These are phyloP conservation scores for Nesometra sesokonis DNA, from an alignment of 35 echinoderm and acorn worm genomes.

Conservation along the genomic window DNA sequence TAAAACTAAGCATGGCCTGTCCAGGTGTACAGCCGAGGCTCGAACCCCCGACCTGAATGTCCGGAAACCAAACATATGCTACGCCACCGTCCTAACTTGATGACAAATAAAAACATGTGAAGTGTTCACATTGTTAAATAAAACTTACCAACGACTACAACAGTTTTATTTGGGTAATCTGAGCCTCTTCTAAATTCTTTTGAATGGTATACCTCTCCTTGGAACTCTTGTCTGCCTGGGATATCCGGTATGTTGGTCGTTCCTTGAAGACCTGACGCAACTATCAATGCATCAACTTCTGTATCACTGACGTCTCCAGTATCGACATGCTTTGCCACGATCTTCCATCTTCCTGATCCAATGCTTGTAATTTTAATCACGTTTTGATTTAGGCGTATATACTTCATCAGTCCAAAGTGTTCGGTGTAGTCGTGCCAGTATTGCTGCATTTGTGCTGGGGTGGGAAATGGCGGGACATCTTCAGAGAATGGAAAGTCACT, in stretches of 20 bases:
- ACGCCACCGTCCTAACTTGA: too few species aligned
- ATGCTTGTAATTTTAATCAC: neutral
- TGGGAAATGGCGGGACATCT: neutral
- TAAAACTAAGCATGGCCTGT: too few species aligned
- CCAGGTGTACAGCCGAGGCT: too few species aligned
- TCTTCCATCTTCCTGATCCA: neutral
- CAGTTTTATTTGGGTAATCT: neutral
- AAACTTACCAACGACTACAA: neutral
- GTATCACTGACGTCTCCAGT: neutral
- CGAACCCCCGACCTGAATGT: too few species aligned
- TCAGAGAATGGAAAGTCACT: slow-evolving; percentile 13
- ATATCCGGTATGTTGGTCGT: neutral
- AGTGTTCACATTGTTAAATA: too few species aligned
- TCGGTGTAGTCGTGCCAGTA: neutral
- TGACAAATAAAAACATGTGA: too few species aligned
- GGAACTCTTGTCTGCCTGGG: neutral
- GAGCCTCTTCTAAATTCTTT: neutral
- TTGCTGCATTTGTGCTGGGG: neutral
- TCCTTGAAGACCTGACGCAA: neutral
- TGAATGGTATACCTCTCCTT: neutral
- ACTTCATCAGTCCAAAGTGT: neutral
- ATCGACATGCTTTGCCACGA: neutral
- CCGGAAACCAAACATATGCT: too few species aligned
- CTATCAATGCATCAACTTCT: neutral
- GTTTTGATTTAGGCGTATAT: neutral